These are phyloP conservation scores for Lasioglossum malachurum DNA, from an alignment of 2,888 invertebrate genomes.

Conservation along the genomic window DNA sequence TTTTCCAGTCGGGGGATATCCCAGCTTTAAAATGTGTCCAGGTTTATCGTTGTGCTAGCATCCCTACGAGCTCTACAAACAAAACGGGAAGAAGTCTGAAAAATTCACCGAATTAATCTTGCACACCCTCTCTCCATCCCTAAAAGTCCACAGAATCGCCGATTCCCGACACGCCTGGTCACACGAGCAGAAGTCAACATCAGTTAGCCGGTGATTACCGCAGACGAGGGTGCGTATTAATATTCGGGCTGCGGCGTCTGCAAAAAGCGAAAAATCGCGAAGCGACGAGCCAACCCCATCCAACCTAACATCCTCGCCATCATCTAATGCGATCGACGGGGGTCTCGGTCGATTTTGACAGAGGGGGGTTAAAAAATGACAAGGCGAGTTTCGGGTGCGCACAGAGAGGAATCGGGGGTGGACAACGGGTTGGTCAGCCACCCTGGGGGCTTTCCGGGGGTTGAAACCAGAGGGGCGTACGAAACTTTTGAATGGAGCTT, in stretches of 20 bases:
- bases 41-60: too few relatives aligned
- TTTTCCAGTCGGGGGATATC: too few relatives aligned
- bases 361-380: not conserved
- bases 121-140: not conserved
- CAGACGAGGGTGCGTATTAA: constrained; percentile 1
- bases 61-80: not conserved
- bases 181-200: constrained; percentile 5
- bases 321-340: constrained; percentile 20
- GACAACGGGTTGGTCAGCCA: constrained; percentile 67
- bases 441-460: constrained; percentile 66
- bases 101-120: not conserved
- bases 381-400: constrained; percentile 58
- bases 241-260: not conserved
- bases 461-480: constrained; percentile 51
- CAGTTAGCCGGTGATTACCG: constrained; percentile 12
- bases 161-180: not conserved
- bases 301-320: not conserved
- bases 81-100: not conserved
- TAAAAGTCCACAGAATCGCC: not conserved
- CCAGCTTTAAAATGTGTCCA: too few relatives aligned
- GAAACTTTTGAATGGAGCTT: constrained; percentile 79
- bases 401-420: constrained; percentile 58
- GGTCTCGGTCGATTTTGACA: not conserved
- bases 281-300: not conserved
- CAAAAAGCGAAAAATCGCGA: constrained; percentile 6